A percentile compares a stretch with the other conserved stretches of the same genome.
phyloP scores from a whole-genome alignment of 1,140 invertebrate species.

The Drosophila baimaii region DNA sequence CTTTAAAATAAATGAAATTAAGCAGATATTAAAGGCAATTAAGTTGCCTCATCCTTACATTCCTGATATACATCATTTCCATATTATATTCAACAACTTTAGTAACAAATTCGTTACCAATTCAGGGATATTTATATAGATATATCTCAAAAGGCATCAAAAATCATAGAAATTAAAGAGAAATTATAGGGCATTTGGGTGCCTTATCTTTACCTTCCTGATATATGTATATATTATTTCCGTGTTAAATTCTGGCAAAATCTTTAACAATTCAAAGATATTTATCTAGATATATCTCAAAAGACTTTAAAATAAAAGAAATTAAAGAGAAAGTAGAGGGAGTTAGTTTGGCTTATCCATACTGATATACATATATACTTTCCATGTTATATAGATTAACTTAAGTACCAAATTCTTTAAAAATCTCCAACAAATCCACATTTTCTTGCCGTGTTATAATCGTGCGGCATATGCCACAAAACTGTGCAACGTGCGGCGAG shows the following conservation, averaged over 20 bases:
- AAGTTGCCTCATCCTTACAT: accelerated
- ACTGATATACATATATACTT: background rate
- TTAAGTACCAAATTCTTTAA: background rate
- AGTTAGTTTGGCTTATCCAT: accelerated
- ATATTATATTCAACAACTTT: background rate
- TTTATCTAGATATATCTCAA: too few relatives aligned
- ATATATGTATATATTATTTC: too few relatives aligned
- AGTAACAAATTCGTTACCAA: background rate
- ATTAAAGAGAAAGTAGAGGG: background rate
- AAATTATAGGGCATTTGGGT: too few relatives aligned
- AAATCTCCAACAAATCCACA: background rate
- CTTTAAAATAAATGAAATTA: background rate
- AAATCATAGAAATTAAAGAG: too few relatives aligned
- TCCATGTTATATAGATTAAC: background rate
- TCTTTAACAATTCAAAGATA: too few relatives aligned
- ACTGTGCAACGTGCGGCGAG: slow-evolving; percentile 48
- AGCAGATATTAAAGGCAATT: accelerated
- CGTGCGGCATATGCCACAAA: slow-evolving; percentile 47
- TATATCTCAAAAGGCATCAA: too few relatives aligned
- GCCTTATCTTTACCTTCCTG: too few relatives aligned
- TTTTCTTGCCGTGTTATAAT: slow-evolving; percentile 1
- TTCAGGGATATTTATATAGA: too few relatives aligned
- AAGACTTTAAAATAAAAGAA: background rate
- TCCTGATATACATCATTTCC: background rate
- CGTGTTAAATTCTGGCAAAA: too few relatives aligned